Evolutionary conservation across 2,113 vertebrate genomes (phyloP).

Genomic region (Dasyprocta punctata): DNA sequence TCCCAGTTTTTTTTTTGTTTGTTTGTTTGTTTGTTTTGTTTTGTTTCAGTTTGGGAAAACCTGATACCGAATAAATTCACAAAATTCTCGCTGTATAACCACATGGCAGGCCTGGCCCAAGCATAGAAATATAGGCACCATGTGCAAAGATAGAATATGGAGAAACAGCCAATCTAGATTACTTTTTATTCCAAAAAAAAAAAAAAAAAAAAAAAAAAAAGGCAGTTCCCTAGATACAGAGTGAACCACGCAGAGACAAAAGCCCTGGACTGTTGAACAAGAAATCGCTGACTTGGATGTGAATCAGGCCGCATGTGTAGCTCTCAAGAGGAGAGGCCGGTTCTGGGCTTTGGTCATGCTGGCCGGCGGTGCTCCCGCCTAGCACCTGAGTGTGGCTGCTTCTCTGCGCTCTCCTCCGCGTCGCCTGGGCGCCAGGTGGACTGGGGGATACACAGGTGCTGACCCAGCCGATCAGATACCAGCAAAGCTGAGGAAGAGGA

Average conservation of each 20-base stretch:
- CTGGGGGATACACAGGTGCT: neutral
- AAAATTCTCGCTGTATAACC: conserved; percentile 7
- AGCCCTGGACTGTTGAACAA: neutral
- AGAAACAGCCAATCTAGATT: conserved; percentile 8
- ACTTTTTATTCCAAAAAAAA: conserved; percentile 10
- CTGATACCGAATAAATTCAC: neutral
- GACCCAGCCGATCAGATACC: neutral
- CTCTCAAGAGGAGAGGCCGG: neutral
- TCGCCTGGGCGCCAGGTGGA: neutral
- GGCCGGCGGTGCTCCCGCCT: neutral
- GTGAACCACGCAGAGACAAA: neutral
- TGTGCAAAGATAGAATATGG: neutral
- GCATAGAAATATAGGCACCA: neutral
- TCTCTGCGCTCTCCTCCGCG: neutral
- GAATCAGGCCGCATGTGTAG: neutral
- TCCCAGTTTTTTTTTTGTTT: conserved; percentile 16
- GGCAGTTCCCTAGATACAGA: neutral
- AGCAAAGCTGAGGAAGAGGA: neutral
- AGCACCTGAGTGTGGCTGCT: neutral
- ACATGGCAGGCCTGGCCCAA: neutral
- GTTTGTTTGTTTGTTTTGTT: neutral
- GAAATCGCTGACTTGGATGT: neutral
- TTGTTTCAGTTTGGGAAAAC: conserved; percentile 29
- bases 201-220: too few species aligned
- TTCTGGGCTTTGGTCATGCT: neutral